These are phyloP conservation scores for Lingula anatina DNA, from an alignment of 2,888 invertebrate genomes.

Conservation along the genomic window DNA sequence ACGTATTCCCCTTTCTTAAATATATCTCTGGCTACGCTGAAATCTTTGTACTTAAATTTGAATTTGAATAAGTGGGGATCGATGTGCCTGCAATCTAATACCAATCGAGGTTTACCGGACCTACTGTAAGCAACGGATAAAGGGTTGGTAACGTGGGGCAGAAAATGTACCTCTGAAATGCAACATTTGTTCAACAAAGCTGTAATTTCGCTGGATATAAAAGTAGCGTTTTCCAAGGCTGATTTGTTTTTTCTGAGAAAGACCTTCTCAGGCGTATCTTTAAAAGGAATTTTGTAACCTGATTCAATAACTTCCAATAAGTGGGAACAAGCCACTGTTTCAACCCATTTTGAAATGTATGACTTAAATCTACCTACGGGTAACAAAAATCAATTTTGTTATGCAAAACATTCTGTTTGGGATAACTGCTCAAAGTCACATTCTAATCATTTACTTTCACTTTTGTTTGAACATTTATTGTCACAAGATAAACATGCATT, in stretches of 20 bases:
- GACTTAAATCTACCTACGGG: too few relatives aligned
- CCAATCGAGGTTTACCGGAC: not conserved
- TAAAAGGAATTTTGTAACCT: constrained; percentile 1
- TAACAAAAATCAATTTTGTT: too few relatives aligned
- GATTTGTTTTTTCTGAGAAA: constrained; percentile 1
- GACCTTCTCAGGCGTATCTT: not conserved
- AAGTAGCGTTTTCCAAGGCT: not conserved
- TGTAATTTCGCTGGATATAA: constrained; percentile 1
- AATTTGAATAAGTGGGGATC: constrained; percentile 3
- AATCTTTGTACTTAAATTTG: constrained; percentile 7
- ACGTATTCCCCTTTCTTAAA: constrained; percentile 2
- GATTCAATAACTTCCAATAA: not conserved
- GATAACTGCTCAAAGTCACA: too few relatives aligned
- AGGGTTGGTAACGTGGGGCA: constrained; percentile 2
- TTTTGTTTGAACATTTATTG: too few relatives aligned
- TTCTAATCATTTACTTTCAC: too few relatives aligned
- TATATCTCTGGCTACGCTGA: not conserved
- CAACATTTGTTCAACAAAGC: constrained; percentile 1
- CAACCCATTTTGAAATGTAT: too few relatives aligned
- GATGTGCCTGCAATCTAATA: constrained; percentile 3
- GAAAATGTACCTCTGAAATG: not conserved
- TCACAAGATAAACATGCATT: too few relatives aligned
- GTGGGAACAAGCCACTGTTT: too few relatives aligned
- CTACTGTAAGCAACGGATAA: constrained; percentile 1
- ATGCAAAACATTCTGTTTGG: too few relatives aligned